phyloP scores from a whole-genome alignment of 37 sponge, comb jelly and placozoan species.

The Ianthella basta region DNA sequence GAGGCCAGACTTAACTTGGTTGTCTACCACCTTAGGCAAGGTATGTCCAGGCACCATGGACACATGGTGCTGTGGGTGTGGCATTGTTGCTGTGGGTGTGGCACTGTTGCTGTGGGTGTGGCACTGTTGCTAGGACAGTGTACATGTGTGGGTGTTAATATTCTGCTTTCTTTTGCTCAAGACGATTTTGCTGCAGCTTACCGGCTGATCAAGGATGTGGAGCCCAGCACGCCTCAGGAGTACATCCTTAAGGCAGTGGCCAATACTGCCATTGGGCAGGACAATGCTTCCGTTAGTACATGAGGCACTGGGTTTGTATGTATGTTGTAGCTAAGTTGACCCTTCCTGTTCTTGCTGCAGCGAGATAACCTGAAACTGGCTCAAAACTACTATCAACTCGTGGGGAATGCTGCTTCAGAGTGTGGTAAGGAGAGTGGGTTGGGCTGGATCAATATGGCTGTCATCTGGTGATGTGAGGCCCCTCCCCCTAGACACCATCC shows the following conservation, averaged over 20 bases:
- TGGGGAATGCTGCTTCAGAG: conserved; percentile 96
- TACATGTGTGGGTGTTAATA: neutral
- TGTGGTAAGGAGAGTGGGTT: conserved; percentile 67
- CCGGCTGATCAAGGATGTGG: conserved; percentile 89
- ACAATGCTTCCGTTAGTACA: conserved; percentile 74
- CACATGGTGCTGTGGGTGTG: neutral
- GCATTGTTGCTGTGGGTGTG: neutral
- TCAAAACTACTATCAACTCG: conserved; percentile 98
- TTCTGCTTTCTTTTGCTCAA: conserved; percentile 11
- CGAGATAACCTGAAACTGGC: conserved; percentile 89
- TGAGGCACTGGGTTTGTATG: neutral
- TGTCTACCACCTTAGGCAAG: conserved; percentile 84
- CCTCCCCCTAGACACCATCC: conserved; percentile 86
- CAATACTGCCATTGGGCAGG: conserved; percentile 93
- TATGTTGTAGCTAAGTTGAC: neutral
- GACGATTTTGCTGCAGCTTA: conserved; percentile 93
- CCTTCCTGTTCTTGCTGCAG: conserved; percentile 35
- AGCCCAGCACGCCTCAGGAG: conserved; percentile 94
- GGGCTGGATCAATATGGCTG: too few species aligned
- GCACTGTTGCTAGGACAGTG: too few species aligned
- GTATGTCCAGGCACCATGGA: conserved; percentile 28
- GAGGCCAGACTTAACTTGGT: conserved; percentile 98
- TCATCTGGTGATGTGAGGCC: too few species aligned
- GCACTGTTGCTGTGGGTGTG: too few species aligned
- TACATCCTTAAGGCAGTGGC: conserved; percentile 97